Conservation (phyloP, 2,797 vertebrate species). For the Falco peregrinus region DNA sequence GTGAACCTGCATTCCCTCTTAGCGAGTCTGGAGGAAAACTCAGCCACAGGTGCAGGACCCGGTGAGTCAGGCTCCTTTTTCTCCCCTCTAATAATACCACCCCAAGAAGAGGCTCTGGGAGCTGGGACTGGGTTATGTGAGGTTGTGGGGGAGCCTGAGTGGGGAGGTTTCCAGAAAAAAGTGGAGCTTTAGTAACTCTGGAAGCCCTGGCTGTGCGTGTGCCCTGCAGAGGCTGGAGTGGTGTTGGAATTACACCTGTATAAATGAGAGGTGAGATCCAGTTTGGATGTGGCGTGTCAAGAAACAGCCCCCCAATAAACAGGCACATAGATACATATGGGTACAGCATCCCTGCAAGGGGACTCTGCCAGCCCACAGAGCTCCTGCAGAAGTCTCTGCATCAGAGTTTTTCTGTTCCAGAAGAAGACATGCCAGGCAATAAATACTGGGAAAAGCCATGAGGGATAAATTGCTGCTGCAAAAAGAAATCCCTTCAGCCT, state of each 20-base stretch:
- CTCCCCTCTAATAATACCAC: not conserved
- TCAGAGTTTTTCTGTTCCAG: not conserved
- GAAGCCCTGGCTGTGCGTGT: not conserved
- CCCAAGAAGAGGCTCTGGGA: not conserved
- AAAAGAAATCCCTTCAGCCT: not conserved
- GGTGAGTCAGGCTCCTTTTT: slow-evolving; percentile 16
- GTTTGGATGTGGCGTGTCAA: not conserved
- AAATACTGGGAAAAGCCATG: not conserved
- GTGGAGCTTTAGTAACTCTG: not conserved
- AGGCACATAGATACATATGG: no score
- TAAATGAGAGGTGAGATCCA: not conserved
- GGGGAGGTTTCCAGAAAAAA: not conserved
- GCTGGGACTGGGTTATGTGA: not conserved
- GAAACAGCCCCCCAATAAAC: not conserved
- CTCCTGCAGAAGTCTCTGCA: not conserved
- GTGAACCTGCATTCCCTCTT: not conserved
- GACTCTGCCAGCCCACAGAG: not conserved
- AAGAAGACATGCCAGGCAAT: not conserved
- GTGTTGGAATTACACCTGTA: not conserved
- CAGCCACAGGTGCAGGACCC: not conserved
- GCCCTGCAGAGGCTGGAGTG: not conserved
- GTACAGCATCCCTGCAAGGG: not conserved
- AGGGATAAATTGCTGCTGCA: not conserved
- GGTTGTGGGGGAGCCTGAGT: not conserved
- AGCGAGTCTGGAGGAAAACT: not conserved